These are phyloP conservation scores for Invenusta paracnida DNA, from an alignment of 2,888 invertebrate species.

Conservation along the genomic window DNA sequence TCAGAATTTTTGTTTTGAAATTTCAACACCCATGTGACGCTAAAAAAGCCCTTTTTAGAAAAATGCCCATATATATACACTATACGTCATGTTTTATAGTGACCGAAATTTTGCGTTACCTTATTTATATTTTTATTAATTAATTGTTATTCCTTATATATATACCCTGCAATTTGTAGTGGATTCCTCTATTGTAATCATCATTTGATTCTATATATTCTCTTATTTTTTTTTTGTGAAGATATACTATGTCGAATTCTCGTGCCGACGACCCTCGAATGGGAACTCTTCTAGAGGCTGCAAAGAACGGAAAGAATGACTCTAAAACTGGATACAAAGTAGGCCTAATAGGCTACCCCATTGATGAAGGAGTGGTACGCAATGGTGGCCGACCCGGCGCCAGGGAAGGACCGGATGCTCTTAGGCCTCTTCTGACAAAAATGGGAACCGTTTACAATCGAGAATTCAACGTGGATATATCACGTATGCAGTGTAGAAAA, in stretches of 20 bases:
- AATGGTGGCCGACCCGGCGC: constrained; percentile 42
- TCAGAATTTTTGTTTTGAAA: too few relatives aligned
- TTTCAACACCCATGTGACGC: too few relatives aligned
- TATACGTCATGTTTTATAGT: too few relatives aligned
- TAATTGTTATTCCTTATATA: too few relatives aligned
- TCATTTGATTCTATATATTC: too few relatives aligned
- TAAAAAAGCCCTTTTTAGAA: too few relatives aligned
- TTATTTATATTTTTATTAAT: too few relatives aligned
- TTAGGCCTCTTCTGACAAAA: constrained; percentile 31
- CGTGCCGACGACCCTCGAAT: constrained; percentile 22
- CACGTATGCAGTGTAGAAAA: not conserved
- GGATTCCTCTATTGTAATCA: too few relatives aligned
- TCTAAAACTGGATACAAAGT: not conserved
- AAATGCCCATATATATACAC: too few relatives aligned
- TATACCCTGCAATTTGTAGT: too few relatives aligned
- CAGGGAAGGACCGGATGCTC: constrained; percentile 28
- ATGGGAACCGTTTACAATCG: constrained; percentile 40
- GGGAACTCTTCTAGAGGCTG: not conserved
- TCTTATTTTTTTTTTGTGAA: too few relatives aligned
- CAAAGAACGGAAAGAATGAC: not conserved
- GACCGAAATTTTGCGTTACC: too few relatives aligned
- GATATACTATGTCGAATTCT: not conserved
- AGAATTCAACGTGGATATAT: constrained; percentile 20
- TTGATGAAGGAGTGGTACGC: constrained; percentile 40
- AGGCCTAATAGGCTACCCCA: constrained; percentile 40